phyloP scores from a whole-genome alignment of 2,888 invertebrate genomes.

The Nephrotoma flavescens region DNA sequence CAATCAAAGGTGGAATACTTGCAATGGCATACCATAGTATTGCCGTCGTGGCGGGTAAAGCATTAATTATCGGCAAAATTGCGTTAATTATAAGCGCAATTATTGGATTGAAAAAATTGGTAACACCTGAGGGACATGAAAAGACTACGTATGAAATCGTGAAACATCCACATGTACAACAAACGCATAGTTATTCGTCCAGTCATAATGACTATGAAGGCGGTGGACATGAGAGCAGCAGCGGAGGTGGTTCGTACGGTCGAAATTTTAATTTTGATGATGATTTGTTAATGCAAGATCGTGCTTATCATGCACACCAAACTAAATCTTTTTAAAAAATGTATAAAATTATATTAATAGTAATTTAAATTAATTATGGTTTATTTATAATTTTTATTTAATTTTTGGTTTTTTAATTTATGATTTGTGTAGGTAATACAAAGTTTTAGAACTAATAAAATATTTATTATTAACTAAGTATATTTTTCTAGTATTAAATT shows the following conservation, averaged over 20 bases:
- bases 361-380: neutral
- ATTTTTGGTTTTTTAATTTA: neutral
- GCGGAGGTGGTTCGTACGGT: constrained; percentile 40
- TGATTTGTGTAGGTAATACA: neutral
- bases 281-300: constrained; percentile 46
- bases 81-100: constrained; percentile 65
- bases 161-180: constrained; percentile 69
- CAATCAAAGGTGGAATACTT: constrained; percentile 55
- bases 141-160: constrained; percentile 76
- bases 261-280: constrained; percentile 36
- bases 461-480: neutral
- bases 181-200: constrained; percentile 60
- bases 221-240: constrained; percentile 41
- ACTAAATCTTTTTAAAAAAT: constrained; percentile 13
- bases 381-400: neutral
- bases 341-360: neutral
- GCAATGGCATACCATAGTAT: constrained; percentile 62
- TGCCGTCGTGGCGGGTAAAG: constrained; percentile 64
- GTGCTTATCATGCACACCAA: constrained; percentile 42
- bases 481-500: neutral
- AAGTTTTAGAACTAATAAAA: neutral
- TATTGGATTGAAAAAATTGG: constrained; percentile 65
- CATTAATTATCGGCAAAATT: constrained; percentile 69
- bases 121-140: constrained; percentile 52
- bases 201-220: constrained; percentile 48